These are phyloP conservation scores for Deilephila porcellus DNA, from an alignment of 2,888 invertebrate genomes.

Conservation along the genomic window DNA sequence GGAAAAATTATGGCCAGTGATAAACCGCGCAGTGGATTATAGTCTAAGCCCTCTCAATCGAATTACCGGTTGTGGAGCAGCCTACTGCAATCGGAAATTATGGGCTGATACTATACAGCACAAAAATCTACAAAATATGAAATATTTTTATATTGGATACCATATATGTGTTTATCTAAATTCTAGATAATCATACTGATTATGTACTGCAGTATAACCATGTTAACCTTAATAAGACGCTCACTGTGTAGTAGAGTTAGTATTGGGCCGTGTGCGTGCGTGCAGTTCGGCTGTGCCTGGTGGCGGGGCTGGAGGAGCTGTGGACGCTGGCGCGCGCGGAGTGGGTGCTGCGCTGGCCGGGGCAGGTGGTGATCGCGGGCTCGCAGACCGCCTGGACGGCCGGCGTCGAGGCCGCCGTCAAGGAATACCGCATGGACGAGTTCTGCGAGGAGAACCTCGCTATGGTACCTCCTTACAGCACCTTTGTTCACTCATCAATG, in stretches of 20 bases:
- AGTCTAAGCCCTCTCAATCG: no score
- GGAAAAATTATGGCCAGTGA: no score
- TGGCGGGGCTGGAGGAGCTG: conserved; percentile 67
- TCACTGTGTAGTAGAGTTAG: no score
- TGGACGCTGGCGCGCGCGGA: conserved; percentile 75
- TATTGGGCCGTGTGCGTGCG: neutral
- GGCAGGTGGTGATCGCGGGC: conserved; percentile 91
- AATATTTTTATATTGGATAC: no score
- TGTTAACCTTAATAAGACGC: no score
- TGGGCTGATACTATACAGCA: no score
- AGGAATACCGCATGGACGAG: conserved; percentile 72
- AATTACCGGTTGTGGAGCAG: no score
- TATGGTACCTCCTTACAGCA: conserved; percentile 67
- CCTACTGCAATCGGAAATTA: no score
- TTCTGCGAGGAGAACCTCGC: conserved; percentile 83
- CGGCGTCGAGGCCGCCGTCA: conserved; percentile 87
- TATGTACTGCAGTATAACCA: neutral
- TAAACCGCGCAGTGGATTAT: no score
- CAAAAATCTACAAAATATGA: no score
- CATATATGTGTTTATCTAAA: no score
- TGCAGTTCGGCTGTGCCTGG: conserved; percentile 73
- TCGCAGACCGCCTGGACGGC: conserved; percentile 91
- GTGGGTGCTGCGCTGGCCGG: conserved; percentile 92
- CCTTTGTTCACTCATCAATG: neutral
- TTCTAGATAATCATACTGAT: neutral